Base-by-base conservation (phyloP, 2,797 vertebrate species). In the Odontamblyopus rebecca region DNA sequence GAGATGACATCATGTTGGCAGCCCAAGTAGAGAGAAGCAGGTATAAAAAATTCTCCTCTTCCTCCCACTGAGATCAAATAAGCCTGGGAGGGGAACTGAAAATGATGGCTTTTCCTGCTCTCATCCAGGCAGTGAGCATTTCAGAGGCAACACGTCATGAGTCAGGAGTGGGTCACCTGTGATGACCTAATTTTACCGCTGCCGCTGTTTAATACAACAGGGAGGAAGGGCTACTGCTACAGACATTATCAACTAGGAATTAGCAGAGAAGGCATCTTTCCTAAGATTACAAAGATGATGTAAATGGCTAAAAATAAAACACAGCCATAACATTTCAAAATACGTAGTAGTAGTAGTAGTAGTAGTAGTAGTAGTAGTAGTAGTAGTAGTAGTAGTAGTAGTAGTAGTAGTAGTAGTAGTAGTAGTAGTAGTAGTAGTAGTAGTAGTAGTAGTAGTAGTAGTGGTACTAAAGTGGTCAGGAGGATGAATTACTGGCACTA, bases 121-220 rank as follows among this genome's bases (percentile, higher is more conserved):
- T 76, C 60, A 68, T 73, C 82, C 80, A 74, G 89, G 81, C 79
- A 82, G 79, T 82, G 80, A 82, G 89, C 87, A 76, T 89, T 85
- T 79, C 88, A 88, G 84, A 48, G 9, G 1, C 71, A 61, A 74
- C 77, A 78, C 77, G 78, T 91, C 89, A 91, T 89, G 85, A 91
- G 87, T 90, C 83, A 87, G 84, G 78, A 74, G 57, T 18, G 78
- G 85, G 90, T 92, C 88, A 88, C 81, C 88, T 88, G 84, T 82
- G 51, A 78, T 89, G 85, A 91, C 84, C 80, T 91, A 85, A 89
- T 85, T 30, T 38, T 38, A 38, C 35, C 7, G 2, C 72, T n/a
- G 23, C 74, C 67, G 72, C 68, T 84, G 80, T 73, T 84, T 74
- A 72, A 82, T 71, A 83, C 73, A 76, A 44, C 57, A 73, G 66